Evolutionary conservation across 2,113 vertebrate species (phyloP).

Genomic region (Dromaius novaehollandiae): DNA sequence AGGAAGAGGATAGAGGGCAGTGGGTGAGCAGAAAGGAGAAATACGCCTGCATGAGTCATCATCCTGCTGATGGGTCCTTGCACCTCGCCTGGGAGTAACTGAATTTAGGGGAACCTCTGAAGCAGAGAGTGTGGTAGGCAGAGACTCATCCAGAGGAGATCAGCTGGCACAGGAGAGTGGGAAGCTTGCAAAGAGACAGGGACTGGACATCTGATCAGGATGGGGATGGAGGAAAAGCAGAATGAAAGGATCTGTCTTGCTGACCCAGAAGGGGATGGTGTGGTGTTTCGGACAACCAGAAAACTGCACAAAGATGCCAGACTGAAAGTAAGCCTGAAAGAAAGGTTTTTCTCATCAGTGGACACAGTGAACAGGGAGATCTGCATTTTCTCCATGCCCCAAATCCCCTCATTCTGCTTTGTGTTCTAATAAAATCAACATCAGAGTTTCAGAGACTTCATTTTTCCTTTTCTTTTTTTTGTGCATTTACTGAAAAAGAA

Average conservation of each 20-base stretch:
- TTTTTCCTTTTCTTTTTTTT: background rate
- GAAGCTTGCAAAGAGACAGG: background rate
- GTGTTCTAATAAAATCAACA: background rate
- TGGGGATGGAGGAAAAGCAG: background rate
- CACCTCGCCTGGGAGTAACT: too few relatives aligned
- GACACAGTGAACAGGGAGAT: background rate
- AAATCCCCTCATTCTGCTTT: background rate
- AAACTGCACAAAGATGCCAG: too few relatives aligned
- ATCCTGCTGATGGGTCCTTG: too few relatives aligned
- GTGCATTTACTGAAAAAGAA: too few relatives aligned
- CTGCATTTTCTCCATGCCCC: background rate
- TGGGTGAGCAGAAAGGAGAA: too few relatives aligned
- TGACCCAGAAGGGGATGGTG: background rate
- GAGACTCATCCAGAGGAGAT: too few relatives aligned
- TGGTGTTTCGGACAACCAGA: too few relatives aligned
- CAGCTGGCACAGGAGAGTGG: background rate
- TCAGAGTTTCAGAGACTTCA: background rate
- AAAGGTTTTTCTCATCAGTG: too few relatives aligned
- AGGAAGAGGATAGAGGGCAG: too few relatives aligned
- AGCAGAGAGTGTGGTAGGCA: too few relatives aligned
- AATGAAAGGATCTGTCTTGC: background rate
- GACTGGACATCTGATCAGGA: background rate
- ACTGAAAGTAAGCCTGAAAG: background rate
- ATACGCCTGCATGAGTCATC: too few relatives aligned
- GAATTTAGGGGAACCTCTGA: too few relatives aligned